These are phyloP conservation scores for Prorops nasuta DNA, from an alignment of 1,140 invertebrate genomes.

Conservation along the genomic window DNA sequence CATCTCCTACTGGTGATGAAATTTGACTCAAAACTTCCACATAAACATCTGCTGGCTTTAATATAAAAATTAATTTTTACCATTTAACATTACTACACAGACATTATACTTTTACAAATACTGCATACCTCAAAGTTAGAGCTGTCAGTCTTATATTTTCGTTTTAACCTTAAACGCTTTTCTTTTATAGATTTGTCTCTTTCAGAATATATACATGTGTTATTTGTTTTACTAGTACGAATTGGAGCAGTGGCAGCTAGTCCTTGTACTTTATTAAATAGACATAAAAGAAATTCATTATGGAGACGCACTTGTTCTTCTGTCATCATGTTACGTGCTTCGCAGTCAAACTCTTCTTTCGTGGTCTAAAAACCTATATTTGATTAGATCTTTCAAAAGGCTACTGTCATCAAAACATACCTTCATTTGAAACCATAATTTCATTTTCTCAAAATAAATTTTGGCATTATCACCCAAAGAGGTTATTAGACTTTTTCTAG, in stretches of 20 bases:
- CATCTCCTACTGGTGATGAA: constrained; percentile 51
- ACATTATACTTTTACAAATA: neutral
- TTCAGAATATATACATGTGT: constrained; percentile 28
- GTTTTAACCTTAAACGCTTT: constrained; percentile 58
- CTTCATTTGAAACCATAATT: constrained; percentile 72
- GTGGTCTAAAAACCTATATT: constrained; percentile 52
- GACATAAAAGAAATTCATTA: constrained; percentile 78
- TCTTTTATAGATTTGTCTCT: constrained; percentile 53
- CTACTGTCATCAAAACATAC: constrained; percentile 32
- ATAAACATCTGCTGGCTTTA: constrained; percentile 51
- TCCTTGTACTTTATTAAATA: constrained; percentile 76
- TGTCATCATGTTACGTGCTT: constrained; percentile 69
- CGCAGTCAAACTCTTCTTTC: constrained; percentile 78
- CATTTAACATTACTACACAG: neutral
- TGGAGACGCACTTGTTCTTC: constrained; percentile 74
- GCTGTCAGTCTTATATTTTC: constrained; percentile 64
- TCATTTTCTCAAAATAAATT: constrained; percentile 66
- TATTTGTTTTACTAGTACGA: constrained; percentile 45
- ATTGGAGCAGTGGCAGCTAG: constrained; percentile 60
- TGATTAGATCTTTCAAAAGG: neutral
- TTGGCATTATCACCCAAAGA: constrained; percentile 66
- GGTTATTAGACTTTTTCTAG: constrained; percentile 62
- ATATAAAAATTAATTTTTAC: constrained; percentile 6
- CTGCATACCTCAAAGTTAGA: constrained; percentile 64
- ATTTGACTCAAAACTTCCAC: constrained; percentile 50